Percentiles rank a stretch among this genome's conserved stretches.
Conservation (phyloP, 2,113 vertebrate genomes). For the Etheostoma cragini region DNA sequence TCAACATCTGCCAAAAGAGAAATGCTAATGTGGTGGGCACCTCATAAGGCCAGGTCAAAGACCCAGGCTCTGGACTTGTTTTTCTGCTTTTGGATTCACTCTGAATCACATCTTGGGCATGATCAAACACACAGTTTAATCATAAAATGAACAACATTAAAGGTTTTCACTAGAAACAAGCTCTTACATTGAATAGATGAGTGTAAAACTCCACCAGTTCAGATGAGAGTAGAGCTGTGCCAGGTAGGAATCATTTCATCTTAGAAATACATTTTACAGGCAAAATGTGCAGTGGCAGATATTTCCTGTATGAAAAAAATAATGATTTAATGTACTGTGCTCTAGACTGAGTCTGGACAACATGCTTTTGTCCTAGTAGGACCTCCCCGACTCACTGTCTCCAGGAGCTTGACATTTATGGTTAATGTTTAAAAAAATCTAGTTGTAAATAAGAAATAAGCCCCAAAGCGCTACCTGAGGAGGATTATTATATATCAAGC, state of each 20-base stretch:
- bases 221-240: slow-evolving; percentile 55
- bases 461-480: slow-evolving; percentile 61
- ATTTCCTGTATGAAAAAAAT: slow-evolving; percentile 81
- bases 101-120: slow-evolving; percentile 52
- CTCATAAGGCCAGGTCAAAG: slow-evolving; percentile 61
- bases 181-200: slow-evolving; percentile 44
- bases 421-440: slow-evolving; percentile 63
- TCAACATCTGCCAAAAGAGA: slow-evolving; percentile 67
- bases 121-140: slow-evolving; percentile 52
- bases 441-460: slow-evolving; percentile 76
- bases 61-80: slow-evolving; percentile 59
- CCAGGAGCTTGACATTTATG: slow-evolving; percentile 80
- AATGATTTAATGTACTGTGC: slow-evolving; percentile 80
- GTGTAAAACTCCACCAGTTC: slow-evolving; percentile 46
- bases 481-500: slow-evolving; percentile 75
- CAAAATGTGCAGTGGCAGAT: slow-evolving; percentile 77
- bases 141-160: slow-evolving; percentile 38
- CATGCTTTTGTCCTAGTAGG: slow-evolving; percentile 78
- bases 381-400: slow-evolving; percentile 80
- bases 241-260: slow-evolving; percentile 78
- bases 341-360: slow-evolving; percentile 76
- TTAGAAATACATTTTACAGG: slow-evolving; percentile 78
- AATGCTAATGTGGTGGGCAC: slow-evolving; percentile 71
- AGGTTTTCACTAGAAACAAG: slow-evolving; percentile 43
- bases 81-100: slow-evolving; percentile 59